Evolutionary conservation across 2,113 vertebrate species (phyloP).

Genomic region (Ranitomeya variabilis): DNA sequence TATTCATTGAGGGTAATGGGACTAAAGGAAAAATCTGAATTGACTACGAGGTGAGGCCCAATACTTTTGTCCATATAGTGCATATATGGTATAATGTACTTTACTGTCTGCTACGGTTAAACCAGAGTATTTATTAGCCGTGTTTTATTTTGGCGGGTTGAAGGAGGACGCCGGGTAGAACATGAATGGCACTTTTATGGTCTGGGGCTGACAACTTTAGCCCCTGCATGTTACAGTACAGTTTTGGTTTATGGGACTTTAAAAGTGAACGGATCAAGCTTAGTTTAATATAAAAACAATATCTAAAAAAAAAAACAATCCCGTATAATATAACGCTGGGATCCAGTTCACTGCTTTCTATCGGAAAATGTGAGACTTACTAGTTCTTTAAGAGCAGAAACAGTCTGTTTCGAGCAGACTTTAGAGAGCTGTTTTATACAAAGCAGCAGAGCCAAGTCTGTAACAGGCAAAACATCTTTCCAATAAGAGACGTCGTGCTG

Average conservation of each 20-base stretch:
- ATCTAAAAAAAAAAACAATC: background rate
- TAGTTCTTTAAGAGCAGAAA: constrained; percentile 27
- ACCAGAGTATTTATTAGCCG: background rate
- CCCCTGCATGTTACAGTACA: background rate
- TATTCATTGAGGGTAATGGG: no score
- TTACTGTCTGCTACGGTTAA: background rate
- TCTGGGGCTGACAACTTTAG: background rate
- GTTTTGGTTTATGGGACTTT: background rate
- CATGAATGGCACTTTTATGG: constrained; percentile 12
- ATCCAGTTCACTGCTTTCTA: background rate
- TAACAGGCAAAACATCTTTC: constrained; percentile 55
- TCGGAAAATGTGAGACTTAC: background rate
- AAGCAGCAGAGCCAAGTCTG: constrained; percentile 38
- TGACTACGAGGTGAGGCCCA: no score
- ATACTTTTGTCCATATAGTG: background rate
- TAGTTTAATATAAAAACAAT: background rate
- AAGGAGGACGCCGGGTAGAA: background rate
- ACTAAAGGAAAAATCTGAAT: no score
- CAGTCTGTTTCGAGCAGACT: constrained; percentile 24
- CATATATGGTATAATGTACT: background rate
- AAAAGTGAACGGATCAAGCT: background rate
- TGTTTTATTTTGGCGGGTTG: background rate
- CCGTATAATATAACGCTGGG: background rate
- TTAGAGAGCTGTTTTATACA: constrained; percentile 52
- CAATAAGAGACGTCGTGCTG: constrained; percentile 52